These are phyloP conservation scores for Xylocampa areola DNA, from an alignment of 2,888 invertebrate species.

Conservation along the genomic window DNA sequence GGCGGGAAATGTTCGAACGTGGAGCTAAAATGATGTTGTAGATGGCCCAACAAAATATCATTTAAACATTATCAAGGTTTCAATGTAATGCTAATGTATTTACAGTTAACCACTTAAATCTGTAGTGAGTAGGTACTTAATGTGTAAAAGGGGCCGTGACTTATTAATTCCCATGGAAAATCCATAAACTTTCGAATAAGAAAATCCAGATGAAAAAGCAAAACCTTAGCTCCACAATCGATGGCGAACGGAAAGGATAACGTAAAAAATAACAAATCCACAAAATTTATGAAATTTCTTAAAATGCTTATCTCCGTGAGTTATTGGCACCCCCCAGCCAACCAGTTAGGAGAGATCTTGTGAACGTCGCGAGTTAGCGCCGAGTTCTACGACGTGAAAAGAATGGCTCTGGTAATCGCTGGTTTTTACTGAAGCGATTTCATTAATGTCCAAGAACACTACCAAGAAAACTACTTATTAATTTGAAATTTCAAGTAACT, in stretches of 20 bases:
- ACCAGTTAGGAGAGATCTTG: conserved; percentile 47
- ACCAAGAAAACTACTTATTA: conserved; percentile 16
- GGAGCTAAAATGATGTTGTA: conserved; percentile 7
- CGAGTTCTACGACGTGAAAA: conserved; percentile 32
- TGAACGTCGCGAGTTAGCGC: conserved; percentile 47
- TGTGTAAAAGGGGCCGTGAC: neutral
- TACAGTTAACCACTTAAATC: conserved; percentile 4
- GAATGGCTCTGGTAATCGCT: conserved; percentile 38
- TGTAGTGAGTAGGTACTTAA: too few relatives aligned
- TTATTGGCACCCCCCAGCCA: conserved; percentile 57
- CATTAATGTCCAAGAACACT: conserved; percentile 18
- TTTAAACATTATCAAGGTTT: conserved; percentile 18
- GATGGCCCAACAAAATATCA: conserved; percentile 7
- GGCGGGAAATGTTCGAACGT: conserved; percentile 19
- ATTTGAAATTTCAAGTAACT: conserved; percentile 8
- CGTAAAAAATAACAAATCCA: conserved; percentile 33
- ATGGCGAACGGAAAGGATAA: conserved; percentile 42
- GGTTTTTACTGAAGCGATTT: conserved; percentile 42
- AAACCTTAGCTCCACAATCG: conserved; percentile 32
- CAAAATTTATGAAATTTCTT: conserved; percentile 51
- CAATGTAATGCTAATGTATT: conserved; percentile 15
- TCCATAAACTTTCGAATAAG: conserved; percentile 30
- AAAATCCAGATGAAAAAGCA: conserved; percentile 23
- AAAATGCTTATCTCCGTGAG: conserved; percentile 57
- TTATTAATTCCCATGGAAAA: conserved; percentile 4